phyloP scores from a whole-genome alignment of 2,113 vertebrate genomes.

The Sylvietta virens region DNA sequence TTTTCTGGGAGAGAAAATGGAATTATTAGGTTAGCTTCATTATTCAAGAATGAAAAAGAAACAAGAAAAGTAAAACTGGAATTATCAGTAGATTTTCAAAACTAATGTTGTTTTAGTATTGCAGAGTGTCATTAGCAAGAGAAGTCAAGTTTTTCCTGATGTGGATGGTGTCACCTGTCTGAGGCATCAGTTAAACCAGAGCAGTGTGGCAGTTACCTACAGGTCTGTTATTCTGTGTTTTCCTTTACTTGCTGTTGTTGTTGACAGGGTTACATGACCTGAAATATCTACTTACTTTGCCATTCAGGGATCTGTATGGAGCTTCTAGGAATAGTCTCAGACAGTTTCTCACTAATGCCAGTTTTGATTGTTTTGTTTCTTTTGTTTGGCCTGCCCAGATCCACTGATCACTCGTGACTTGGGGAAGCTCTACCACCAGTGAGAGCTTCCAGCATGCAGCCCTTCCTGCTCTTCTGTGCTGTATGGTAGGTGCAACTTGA shows the following conservation, averaged over 20 bases:
- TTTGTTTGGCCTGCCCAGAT: neutral
- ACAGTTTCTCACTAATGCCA: neutral
- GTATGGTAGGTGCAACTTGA: fast-evolving
- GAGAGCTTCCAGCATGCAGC: neutral
- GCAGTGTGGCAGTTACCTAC: neutral
- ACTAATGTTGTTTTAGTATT: neutral
- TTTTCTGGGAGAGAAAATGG: neutral
- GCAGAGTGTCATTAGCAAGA: neutral
- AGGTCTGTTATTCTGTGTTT: neutral
- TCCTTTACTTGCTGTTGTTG: neutral
- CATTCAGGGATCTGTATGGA: neutral
- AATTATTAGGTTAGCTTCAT: neutral
- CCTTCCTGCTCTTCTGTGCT: neutral
- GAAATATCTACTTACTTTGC: neutral
- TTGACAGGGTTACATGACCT: neutral
- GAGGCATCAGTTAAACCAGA: neutral
- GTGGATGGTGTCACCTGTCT: neutral
- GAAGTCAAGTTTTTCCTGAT: neutral
- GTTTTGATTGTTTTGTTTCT: neutral
- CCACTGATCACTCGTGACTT: neutral
- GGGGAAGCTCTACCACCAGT: neutral
- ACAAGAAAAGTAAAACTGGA: neutral
- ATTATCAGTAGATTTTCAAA: neutral
- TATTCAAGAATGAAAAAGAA: neutral
- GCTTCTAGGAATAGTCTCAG: neutral